These are phyloP conservation scores for human DNA, from an alignment of 2,113 vertebrate species.

Conservation along the genomic window GRCh38 chr5:153135501-153136000, in stretches of 20 bases:
- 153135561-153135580: not conserved
- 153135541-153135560: not conserved
- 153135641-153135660: not conserved
- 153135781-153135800: not conserved
- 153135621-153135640: not conserved
- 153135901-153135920: not conserved
- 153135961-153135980: not conserved
- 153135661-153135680: not conserved
- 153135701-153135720: not conserved
- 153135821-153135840: not conserved
- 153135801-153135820: not conserved
- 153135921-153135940: not conserved
- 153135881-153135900: rapidly evolving
- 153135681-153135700: not conserved
- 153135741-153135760: not conserved
- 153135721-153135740: not conserved
- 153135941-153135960: not conserved
- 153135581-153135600: not conserved
- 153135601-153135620: not conserved
- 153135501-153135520: not conserved
- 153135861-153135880: not conserved
- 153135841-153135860: not conserved
- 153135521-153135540: not conserved
- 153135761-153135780: not conserved
- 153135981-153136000: not conserved